Percentiles rank a stretch among this genome's conserved stretches.
These are phyloP conservation scores for Sebastes ruberrimus DNA, from an alignment of 2,797 vertebrate species.

Conservation along the genomic window DNA sequence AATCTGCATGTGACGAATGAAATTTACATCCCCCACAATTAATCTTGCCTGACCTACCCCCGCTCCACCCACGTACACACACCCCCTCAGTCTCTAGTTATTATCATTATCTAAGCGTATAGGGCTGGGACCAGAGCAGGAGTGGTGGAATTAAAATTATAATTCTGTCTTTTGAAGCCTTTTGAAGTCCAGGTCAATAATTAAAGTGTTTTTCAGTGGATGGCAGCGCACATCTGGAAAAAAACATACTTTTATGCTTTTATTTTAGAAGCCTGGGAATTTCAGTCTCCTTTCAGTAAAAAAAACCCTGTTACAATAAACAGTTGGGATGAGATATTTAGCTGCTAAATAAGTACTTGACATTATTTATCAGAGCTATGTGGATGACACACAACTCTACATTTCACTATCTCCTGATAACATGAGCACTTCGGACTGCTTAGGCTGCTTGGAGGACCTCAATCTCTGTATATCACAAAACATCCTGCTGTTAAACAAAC, in stretches of 20 bases:
- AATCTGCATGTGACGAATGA: constrained; percentile 79
- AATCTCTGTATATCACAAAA: not conserved
- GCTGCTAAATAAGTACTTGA: not conserved
- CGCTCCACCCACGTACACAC: constrained; percentile 42
- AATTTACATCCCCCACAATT: constrained; percentile 80
- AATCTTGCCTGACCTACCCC: constrained; percentile 70
- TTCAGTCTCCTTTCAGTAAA: not conserved
- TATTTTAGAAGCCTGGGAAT: not conserved
- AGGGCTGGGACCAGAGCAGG: constrained; percentile 31
- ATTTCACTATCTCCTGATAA: not conserved
- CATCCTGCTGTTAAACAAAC: not conserved
- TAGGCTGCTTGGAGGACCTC: not conserved
- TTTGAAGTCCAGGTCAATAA: constrained; percentile 65
- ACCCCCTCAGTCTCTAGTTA: constrained; percentile 45
- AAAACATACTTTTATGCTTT: not conserved
- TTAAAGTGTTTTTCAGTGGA: constrained; percentile 35
- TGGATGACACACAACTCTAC: constrained; percentile 1
- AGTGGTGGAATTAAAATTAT: constrained; percentile 57
- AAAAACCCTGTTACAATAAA: not conserved
- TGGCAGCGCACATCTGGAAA: constrained; percentile 22
- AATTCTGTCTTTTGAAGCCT: constrained; percentile 53
- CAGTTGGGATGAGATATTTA: not conserved
- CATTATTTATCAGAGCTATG: not conserved
- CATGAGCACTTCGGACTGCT: not conserved
- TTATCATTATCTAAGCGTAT: constrained; percentile 63